Evolutionary conservation across 2,797 vertebrate genomes (phyloP), one percentile per base, ranked within the genome.

Genomic region (Mus caroli): DNA sequence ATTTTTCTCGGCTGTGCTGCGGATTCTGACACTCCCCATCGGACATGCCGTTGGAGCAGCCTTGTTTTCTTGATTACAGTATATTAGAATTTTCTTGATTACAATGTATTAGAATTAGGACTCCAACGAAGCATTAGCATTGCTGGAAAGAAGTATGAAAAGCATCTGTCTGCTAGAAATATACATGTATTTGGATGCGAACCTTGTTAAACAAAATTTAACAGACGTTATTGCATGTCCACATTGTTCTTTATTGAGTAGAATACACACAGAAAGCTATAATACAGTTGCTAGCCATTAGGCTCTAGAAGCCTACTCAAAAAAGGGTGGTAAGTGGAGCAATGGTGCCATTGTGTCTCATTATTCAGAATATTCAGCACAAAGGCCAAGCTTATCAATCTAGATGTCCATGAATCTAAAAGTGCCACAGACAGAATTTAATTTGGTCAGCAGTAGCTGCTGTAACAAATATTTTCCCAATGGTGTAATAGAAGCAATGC

Each of bases 1-100:
- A 19, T 71, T 95, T 94, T 83, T 95, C 77, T 88, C 91, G 92
- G 37, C 34, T 82, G 46, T 34, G 88, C 92, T 46, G 62, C 85
- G 22, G 43, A 86, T 91, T 97, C 93, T 96, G 78, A 85, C 20
- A 79, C 26, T 90, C 71, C 88, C 43, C 78, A n/a, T 78, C 12
- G 85, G 40, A 77, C 26, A 2, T 90, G 60, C 64, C 15, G 52
- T 89, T 96, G 86, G 24, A 89, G 69, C 15, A 92, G 19, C 12
- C 28, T 88, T 94, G 52, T 87, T 91, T 92, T 92, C 69, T 69
- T 82, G 7, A 62, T 46, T 83, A 88, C 43, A 94, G 84, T 84
- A 64, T 83, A 54, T 88, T 94, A 79, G 43, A 83, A 92, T 58
- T 93, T 92, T 92, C 69, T 69, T 82, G 7, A 62, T 46, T 83